Conservation (phyloP, 1,140 invertebrate genomes). For the Tetramorium parvispinum region DNA sequence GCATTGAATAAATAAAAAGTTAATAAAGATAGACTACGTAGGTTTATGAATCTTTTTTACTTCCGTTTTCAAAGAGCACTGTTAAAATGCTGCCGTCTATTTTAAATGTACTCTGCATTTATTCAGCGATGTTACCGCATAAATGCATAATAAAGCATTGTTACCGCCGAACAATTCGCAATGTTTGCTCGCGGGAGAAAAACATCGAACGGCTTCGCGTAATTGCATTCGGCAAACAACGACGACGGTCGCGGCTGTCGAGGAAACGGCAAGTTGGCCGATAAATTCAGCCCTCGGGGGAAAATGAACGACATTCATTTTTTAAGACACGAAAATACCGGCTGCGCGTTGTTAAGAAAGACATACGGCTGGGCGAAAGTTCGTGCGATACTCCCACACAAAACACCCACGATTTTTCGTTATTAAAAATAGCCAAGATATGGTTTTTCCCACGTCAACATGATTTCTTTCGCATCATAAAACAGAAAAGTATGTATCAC, state of each 20-base stretch:
- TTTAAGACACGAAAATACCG: slow-evolving; percentile 34
- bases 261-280: neutral
- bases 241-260: neutral
- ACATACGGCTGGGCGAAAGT: slow-evolving; percentile 22
- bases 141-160: slow-evolving; percentile 38
- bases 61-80: neutral
- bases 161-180: slow-evolving; percentile 31
- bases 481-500: neutral
- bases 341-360: slow-evolving; percentile 12
- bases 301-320: neutral
- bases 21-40: neutral
- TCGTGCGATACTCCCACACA: neutral
- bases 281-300: slow-evolving; percentile 7
- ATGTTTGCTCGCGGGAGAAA: slow-evolving; percentile 14
- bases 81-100: neutral
- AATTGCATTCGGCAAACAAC: slow-evolving; percentile 45
- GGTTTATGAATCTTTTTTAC: neutral
- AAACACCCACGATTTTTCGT: neutral
- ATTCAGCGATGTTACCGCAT: slow-evolving; percentile 19
- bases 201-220: slow-evolving; percentile 7
- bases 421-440: neutral
- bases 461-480: neutral
- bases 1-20: neutral
- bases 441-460: neutral
- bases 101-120: slow-evolving; percentile 7